Evolutionary conservation across 1,140 invertebrate species (phyloP), one percentile per base, ranked within the genome.

Genomic region (Megathymus violae): DNA sequence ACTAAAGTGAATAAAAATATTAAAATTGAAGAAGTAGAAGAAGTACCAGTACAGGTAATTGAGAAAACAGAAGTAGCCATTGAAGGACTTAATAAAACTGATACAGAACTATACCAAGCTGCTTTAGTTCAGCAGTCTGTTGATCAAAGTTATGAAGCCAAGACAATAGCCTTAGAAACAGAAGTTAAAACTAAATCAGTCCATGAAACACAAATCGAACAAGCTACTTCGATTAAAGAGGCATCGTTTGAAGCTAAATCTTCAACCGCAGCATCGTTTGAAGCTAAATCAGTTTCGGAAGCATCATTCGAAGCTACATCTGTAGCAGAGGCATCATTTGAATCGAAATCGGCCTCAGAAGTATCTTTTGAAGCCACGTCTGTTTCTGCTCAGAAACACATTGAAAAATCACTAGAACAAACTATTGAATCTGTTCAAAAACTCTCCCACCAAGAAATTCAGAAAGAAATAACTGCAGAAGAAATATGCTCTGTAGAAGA

Each of bases 21-120:
- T 10, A 56, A 60, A 16, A 56, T 63, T 13, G 59, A 50, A 27
- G 62, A 66, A 59, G 27, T 63, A n/a, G 60, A 73, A 27, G 54
- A 71, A 34, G 40, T 48, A 7, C 19, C 59, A 27, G 56, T 47
- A 15, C 25, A 41, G 19, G 40, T 54, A 7, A 59, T 59, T 4
- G 27, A 44, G 9, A 59, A 59, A 34, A 59, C 41, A 4, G 54
- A 59, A 59, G 54, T 47, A 3, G 17, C 41, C 0, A 34, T 58
- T 17, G 54, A 58, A 46, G 54, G 54, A 3, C 41, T 58, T 34
- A 43, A 58, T 31, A 41, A 58, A 11, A 13, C 41, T 19, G 54
- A 58, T 10, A 58, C 54, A 5, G 44, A 46, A 15, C 4, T 9
- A 7, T 58, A 58, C n/a, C 54, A 58, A 46, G 54, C 16, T 3